Evolutionary conservation across 2,888 invertebrate species (phyloP).

Genomic region (Drosophila limbata): DNA sequence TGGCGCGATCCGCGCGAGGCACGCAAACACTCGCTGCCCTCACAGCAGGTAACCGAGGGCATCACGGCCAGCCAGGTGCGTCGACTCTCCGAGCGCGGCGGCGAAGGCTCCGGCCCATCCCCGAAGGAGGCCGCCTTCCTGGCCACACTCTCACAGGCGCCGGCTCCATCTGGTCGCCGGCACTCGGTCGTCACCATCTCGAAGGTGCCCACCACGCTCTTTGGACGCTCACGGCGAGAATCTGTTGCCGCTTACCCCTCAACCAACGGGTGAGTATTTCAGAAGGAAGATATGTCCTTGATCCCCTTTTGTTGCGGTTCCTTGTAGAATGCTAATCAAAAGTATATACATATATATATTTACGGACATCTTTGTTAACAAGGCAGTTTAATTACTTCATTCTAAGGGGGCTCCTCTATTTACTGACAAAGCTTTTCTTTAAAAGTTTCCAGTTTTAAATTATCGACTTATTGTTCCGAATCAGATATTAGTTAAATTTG

Average conservation of each 20-base stretch:
- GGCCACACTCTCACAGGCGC: slow-evolving; percentile 92
- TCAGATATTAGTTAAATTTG: too few species aligned
- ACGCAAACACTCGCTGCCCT: slow-evolving; percentile 93
- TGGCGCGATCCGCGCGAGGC: slow-evolving; percentile 91
- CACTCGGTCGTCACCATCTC: slow-evolving; percentile 95
- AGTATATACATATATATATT: too few species aligned
- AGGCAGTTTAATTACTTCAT: too few species aligned
- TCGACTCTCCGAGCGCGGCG: slow-evolving; percentile 92
- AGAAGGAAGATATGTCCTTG: too few species aligned
- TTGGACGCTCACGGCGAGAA: slow-evolving; percentile 92
- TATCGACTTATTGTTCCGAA: too few species aligned
- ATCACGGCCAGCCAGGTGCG: slow-evolving; percentile 95
- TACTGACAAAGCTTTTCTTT: too few species aligned
- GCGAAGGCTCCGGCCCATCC: slow-evolving; percentile 90
- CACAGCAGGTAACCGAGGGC: slow-evolving; percentile 93
- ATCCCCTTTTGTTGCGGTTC: too few species aligned
- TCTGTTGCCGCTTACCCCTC: slow-evolving; percentile 92
- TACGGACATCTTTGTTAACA: too few species aligned
- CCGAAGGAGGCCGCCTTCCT: slow-evolving; percentile 93
- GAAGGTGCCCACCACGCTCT: slow-evolving; percentile 91
- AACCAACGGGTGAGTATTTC: slow-evolving; percentile 84
- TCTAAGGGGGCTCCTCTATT: too few species aligned
- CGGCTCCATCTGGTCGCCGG: slow-evolving; percentile 91
- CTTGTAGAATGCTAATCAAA: too few species aligned
- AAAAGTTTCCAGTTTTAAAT: too few species aligned